A percentile compares a stretch with the other conserved stretches of the same genome.
phyloP scores from a whole-genome alignment of 1,140 invertebrate species.

The Xylocopa sonorina region DNA sequence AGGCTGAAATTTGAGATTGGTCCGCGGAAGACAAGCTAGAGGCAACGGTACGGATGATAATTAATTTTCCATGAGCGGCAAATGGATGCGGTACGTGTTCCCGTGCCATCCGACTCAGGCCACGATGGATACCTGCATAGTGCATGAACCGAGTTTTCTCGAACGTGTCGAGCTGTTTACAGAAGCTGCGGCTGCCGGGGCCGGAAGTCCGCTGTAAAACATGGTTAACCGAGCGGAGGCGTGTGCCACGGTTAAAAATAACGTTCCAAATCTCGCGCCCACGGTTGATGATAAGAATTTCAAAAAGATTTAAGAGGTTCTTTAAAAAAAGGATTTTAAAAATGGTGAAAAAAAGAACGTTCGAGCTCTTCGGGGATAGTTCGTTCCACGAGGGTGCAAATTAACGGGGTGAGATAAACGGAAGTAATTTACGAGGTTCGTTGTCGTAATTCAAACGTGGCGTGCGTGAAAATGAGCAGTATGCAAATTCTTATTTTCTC shows the following conservation, averaged over 20 bases:
- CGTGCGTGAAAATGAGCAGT: background rate
- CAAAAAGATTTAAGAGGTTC: too few species aligned
- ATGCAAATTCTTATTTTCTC: conserved; percentile 14
- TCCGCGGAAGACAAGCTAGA: background rate
- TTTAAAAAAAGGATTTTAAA: background rate
- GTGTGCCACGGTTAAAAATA: too few species aligned
- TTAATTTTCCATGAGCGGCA: conserved; percentile 54
- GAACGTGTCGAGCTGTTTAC: conserved; percentile 32
- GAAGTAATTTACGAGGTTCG: conserved; percentile 2
- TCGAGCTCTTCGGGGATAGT: background rate
- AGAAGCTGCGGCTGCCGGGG: background rate
- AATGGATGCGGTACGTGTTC: conserved; percentile 42
- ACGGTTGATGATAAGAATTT: too few species aligned
- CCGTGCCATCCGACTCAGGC: background rate
- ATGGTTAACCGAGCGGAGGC: background rate
- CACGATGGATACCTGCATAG: conserved; percentile 34
- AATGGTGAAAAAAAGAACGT: background rate
- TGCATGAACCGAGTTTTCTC: conserved; percentile 41
- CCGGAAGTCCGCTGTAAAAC: background rate
- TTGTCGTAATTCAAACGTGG: background rate
- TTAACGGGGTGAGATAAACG: background rate
- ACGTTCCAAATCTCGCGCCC: too few species aligned
- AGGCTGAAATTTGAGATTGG: conserved; percentile 24
- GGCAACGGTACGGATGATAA: conserved; percentile 26
- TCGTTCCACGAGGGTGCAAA: background rate